A percentile compares a stretch with the other conserved stretches of the same genome.
Conservation (phyloP, 2,888 invertebrate genomes). For the Dysmachus trigonus region DNA sequence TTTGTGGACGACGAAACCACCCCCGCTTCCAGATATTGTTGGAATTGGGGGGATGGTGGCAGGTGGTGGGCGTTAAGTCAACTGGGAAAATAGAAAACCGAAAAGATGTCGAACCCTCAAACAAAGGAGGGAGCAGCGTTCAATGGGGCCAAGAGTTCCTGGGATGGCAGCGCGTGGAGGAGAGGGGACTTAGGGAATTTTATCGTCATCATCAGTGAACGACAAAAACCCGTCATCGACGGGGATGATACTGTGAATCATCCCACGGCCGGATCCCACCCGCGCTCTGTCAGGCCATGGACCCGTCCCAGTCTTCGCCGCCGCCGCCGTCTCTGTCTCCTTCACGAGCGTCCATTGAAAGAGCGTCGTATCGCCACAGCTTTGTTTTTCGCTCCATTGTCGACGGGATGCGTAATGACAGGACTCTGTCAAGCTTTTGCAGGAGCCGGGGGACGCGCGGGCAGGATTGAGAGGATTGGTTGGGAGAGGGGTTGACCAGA, state of each 20-base stretch:
- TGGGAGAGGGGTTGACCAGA: background rate
- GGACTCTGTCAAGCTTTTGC: constrained; percentile 28
- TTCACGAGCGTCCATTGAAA: background rate
- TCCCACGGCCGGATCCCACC: background rate
- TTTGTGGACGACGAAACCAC: background rate
- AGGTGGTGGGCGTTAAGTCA: constrained; percentile 20
- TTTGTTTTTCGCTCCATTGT: constrained; percentile 40
- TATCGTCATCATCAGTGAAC: constrained; percentile 43
- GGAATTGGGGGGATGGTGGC: background rate
- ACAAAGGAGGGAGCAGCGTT: background rate
- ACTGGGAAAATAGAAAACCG: constrained; percentile 37
- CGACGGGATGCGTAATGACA: constrained; percentile 44
- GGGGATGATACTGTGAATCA: constrained; percentile 38
- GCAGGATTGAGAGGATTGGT: too few species aligned
- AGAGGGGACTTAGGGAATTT: background rate
- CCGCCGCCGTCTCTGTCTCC: background rate
- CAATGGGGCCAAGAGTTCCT: background rate
- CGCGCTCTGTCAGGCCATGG: background rate
- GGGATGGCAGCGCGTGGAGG: background rate
- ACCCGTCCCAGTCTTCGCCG: too few species aligned
- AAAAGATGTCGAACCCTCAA: constrained; percentile 31
- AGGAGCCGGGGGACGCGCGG: background rate
- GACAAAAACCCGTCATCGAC: constrained; percentile 40
- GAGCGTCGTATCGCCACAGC: constrained; percentile 8
- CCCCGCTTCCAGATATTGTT: background rate